These are phyloP conservation scores for Stratiomys singularior DNA, from an alignment of 2,888 invertebrate species.

Conservation along the genomic window DNA sequence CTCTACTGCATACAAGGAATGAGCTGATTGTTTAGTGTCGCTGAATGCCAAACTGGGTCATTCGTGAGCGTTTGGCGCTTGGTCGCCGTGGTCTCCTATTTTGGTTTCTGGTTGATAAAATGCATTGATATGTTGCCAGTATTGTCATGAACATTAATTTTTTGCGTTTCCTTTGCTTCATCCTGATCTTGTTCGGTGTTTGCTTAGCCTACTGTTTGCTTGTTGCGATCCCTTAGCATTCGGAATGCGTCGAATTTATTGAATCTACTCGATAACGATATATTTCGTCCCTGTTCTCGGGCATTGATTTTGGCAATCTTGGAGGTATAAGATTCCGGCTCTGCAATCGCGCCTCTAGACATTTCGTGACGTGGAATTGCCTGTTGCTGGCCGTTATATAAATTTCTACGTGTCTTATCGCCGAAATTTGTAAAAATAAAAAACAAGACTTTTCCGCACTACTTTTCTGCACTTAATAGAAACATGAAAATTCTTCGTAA, in stretches of 20 bases:
- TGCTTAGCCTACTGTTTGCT: not conserved
- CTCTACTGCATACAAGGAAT: no score
- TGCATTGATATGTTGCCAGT: conserved; percentile 38
- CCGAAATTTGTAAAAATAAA: conserved; percentile 18
- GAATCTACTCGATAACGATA: conserved; percentile 2
- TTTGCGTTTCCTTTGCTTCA: conserved; percentile 34
- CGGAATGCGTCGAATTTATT: not conserved
- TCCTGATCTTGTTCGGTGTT: not conserved
- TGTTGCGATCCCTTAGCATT: not conserved
- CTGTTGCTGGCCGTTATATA: not conserved
- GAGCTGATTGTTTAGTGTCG: no score
- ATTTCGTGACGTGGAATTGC: not conserved
- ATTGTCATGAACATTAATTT: conserved; percentile 20
- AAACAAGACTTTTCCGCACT: conserved; percentile 12
- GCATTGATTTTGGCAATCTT: conserved; percentile 28
- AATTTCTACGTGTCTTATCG: not conserved
- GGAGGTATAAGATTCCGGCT: conserved; percentile 5
- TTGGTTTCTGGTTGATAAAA: conserved; percentile 6
- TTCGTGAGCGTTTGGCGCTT: not conserved
- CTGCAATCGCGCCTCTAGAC: not conserved
- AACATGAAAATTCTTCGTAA: not conserved
- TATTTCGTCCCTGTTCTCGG: conserved; percentile 12
- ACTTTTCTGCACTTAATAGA: conserved; percentile 26
- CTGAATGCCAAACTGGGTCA: no score
- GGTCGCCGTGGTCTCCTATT: not conserved